A percentile compares a stretch with the other conserved stretches of the same genome.
Evolutionary conservation across 2,888 invertebrate species (phyloP).

Genomic region (Meghimatium bilineatum): DNA sequence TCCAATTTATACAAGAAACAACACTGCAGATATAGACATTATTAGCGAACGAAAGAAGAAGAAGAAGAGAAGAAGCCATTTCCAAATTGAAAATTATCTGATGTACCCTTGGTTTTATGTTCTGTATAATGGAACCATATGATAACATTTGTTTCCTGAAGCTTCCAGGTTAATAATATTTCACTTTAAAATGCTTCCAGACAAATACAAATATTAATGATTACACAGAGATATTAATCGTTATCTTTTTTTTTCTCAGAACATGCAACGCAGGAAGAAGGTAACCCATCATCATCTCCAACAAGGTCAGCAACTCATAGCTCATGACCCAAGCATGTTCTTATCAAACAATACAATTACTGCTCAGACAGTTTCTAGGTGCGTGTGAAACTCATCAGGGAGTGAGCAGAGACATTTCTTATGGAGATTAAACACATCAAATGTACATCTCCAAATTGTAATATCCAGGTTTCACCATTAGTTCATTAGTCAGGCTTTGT

Average conservation of each 20-base stretch:
- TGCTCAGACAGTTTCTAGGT: background rate
- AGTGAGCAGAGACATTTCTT: background rate
- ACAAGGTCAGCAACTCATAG: background rate
- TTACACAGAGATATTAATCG: background rate
- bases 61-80: too few relatives aligned
- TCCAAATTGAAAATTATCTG: too few relatives aligned
- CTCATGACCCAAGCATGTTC: conserved; percentile 10
- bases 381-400: background rate
- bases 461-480: background rate
- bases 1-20: too few relatives aligned
- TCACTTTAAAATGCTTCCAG: too few relatives aligned
- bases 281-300: background rate
- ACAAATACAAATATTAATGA: too few relatives aligned
- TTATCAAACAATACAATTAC: background rate
- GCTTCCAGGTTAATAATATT: too few relatives aligned
- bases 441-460: background rate
- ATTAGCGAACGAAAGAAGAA: too few relatives aligned
- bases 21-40: too few relatives aligned
- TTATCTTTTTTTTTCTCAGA: conserved; percentile 13
- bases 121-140: too few relatives aligned
- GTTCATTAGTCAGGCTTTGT: background rate
- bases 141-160: too few relatives aligned
- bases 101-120: too few relatives aligned
- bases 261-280: conserved; percentile 28
- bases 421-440: background rate